phyloP scores from a whole-genome alignment of 2,888 invertebrate genomes.

The Dysmachus trigonus region DNA sequence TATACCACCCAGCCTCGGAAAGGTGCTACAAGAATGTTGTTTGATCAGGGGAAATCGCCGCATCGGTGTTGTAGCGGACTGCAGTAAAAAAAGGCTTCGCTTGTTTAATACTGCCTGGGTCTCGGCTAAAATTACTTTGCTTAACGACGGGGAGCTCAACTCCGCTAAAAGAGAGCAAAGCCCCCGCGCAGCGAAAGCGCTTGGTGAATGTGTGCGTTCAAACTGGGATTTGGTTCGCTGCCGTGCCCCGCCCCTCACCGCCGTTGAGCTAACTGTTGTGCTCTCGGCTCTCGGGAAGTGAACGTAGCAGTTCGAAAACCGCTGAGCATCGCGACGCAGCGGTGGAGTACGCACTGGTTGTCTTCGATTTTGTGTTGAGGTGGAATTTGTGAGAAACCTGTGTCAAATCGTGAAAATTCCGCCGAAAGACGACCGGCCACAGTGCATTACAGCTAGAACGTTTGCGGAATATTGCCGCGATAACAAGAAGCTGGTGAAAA shows the following conservation, averaged over 20 bases:
- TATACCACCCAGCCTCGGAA: no score
- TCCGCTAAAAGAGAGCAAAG: no score
- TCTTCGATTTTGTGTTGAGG: background rate
- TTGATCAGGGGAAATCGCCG: no score
- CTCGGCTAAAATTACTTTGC: no score
- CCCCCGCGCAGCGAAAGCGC: no score
- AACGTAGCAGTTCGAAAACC: background rate
- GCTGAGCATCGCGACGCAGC: background rate
- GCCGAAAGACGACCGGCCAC: background rate
- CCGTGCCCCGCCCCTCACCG: background rate
- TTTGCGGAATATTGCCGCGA: background rate
- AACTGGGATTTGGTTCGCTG: background rate
- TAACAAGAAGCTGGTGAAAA: background rate
- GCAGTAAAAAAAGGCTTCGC: no score
- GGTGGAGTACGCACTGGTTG: background rate
- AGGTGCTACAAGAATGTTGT: no score
- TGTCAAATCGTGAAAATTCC: background rate
- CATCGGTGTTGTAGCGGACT: no score
- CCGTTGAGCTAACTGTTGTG: background rate
- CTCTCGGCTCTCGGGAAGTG: background rate
- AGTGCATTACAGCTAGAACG: background rate
- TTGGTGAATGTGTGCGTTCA: background rate
- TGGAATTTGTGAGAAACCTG: background rate
- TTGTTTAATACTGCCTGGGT: no score
- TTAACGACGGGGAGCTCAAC: no score